Base-by-base conservation (phyloP, 2,888 invertebrate genomes). In the Apodemia duryi region DNA sequence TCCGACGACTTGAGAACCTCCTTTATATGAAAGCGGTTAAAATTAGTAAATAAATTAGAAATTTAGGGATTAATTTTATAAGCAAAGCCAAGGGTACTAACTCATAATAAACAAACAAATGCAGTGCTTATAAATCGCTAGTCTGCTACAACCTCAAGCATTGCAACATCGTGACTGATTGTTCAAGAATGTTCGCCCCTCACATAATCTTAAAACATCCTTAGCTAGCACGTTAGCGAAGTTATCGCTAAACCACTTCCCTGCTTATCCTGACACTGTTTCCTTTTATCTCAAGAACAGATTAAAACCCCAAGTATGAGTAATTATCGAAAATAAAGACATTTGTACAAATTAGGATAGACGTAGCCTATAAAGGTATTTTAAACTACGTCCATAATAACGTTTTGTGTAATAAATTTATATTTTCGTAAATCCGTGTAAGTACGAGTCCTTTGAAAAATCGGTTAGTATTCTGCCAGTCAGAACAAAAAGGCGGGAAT, bases 231-330 rank as follows among this genome's bases (percentile, higher is more conserved):
- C 57, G 57, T 60, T 60, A 60, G 57, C 57, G 51, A 51, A 32
- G 63, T 62, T 65, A 65, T 65, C 65, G 21, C 65, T 61, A 65
- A 52, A 65, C 65, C 61, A 64, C 64, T 64, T 41, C 38, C 38
- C 51, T 35, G 61, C 61, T 61, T 61, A 64, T 64, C 64, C 51
- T 60, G 32, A 11, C 57, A 35, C 57, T 60, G 57, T 35, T 60
- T 35, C 57, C 57, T 60, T 35, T 60, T 60, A 60, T 60, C 57
- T 60, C 6, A 49, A 32, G 32, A 32, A 62, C 62, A 49, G 49
- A 62, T 62, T n/a, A 46, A 29, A 43, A 32, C 29, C 32, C n/a
- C 35, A 63, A 51, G 46, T 63, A 46, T 63, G 63, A 51, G 29
- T 63, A 63, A 32, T 35, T 60, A 60, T n/a, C 28, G 11, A 6